Evolutionary conservation across 2,797 vertebrate species (phyloP).

Genomic region (Eulemur rubriventer): DNA sequence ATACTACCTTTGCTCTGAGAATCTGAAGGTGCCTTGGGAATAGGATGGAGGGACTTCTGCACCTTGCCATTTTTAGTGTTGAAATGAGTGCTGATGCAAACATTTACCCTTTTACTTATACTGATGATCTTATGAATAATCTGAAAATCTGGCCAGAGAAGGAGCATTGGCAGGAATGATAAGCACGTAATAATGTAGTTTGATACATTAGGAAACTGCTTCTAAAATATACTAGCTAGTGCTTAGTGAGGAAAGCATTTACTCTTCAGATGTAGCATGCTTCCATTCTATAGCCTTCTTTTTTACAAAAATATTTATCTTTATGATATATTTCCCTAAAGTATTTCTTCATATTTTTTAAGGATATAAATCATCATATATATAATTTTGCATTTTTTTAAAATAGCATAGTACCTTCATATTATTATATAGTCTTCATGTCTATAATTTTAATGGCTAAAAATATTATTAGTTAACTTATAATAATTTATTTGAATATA

Average conservation of each 20-base stretch:
- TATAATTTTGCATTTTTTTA: background rate
- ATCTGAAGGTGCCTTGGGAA: background rate
- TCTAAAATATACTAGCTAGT: slow-evolving; percentile 6
- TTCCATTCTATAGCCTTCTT: background rate
- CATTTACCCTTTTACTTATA: background rate
- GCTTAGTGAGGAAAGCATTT: background rate
- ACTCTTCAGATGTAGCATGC: background rate
- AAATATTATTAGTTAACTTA: slow-evolving; percentile 39
- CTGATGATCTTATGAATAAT: background rate
- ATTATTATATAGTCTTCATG: slow-evolving; percentile 18
- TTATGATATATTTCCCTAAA: background rate
- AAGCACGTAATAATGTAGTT: background rate
- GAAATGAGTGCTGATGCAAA: background rate
- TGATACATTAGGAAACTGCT: background rate
- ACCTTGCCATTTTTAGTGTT: background rate
- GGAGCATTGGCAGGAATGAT: background rate
- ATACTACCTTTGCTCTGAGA: background rate
- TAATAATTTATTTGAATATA: slow-evolving; percentile 15
- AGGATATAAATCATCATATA: background rate
- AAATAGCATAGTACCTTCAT: slow-evolving; percentile 3
- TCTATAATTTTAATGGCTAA: background rate
- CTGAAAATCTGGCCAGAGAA: background rate
- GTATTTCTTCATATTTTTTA: slow-evolving; percentile 1
- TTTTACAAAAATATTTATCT: background rate
- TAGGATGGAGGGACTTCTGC: background rate